Evolutionary conservation across 2,797 vertebrate genomes (phyloP), one percentile per base, ranked within the genome.

Genomic region (Xenopus petersii): DNA sequence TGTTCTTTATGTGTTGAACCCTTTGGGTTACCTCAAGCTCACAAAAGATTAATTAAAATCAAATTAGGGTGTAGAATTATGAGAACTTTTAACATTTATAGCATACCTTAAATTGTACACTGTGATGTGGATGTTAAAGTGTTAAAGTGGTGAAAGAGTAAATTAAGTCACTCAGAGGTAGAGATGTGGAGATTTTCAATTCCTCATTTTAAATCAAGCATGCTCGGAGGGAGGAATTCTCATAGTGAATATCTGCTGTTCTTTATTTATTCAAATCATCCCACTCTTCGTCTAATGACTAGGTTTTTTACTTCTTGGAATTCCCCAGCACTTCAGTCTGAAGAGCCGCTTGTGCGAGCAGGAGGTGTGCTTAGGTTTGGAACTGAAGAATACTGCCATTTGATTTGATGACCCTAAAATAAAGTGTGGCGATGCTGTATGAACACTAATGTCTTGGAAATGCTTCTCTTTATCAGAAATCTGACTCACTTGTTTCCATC

Each of bases 201-300:
- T 78, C 75, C 75, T 78, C 75, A 78, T 73, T 73, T 49, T 68
- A 69, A 73, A 59, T 64, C 16, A 42, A 67, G 60, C 58, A 49
- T 59, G 67, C n/a, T 73, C 12, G 42, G 33, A 64, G 61, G 62
- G 67, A 79, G 69, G 12, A 60, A 73, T 74, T 64, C 60, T 69
- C 55, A 21, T 49, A 67, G 65, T 49, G 61, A 73, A 64, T 47
- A 70, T 79, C 42, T 65, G 55, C 54, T 11, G 15, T 21, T 70
- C 54, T 56, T 56, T 69, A 60, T 60, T 58, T 73, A 78, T 70
- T 74, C 55, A 70, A 65, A 74, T 79, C 67, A 64, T 65, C 71
- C 61, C 71, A 64, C 66, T 74, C 61, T 63, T 78, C 49, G 24
- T 56, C 71, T 72, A 58, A 73, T 77, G 75, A 77, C 17, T 51